phyloP scores from a whole-genome alignment of 2,113 vertebrate genomes.

The Ahaetulla prasina region DNA sequence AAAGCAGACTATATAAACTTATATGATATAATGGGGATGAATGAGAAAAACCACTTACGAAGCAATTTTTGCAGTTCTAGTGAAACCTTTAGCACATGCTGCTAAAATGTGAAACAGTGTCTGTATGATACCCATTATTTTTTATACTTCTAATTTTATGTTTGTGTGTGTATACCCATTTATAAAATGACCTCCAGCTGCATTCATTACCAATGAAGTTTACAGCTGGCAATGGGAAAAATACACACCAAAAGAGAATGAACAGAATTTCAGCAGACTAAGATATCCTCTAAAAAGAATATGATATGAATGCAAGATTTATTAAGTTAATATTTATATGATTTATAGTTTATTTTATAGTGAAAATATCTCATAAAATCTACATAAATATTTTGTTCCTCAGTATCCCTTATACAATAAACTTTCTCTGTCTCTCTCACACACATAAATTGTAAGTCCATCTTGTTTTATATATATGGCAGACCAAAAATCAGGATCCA shows the following conservation, averaged over 20 bases:
- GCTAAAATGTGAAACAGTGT: slow-evolving; percentile 86
- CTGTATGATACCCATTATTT: slow-evolving; percentile 59
- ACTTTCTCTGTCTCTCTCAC: neutral
- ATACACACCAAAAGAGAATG: neutral
- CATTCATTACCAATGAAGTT: neutral
- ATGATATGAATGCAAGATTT: neutral
- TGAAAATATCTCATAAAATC: neutral
- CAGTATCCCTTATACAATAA: neutral
- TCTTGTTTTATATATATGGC: neutral
- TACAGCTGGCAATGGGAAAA: neutral
- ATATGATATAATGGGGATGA: slow-evolving; percentile 74
- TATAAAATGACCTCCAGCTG: neutral
- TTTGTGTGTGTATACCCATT: neutral
- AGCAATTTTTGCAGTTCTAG: slow-evolving; percentile 70
- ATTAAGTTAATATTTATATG: neutral
- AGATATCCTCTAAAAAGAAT: neutral
- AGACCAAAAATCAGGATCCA: neutral
- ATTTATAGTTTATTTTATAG: neutral
- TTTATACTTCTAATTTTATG: neutral
- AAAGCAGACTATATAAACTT: slow-evolving; percentile 69
- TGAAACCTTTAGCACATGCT: slow-evolving; percentile 70
- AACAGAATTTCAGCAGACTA: neutral
- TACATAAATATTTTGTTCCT: neutral
- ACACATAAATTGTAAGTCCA: neutral
- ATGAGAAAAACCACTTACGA: slow-evolving; percentile 67